Percentiles rank a stretch among this genome's conserved stretches.
These are phyloP conservation scores for Fundulus diaphanus DNA, from an alignment of 2,797 vertebrate species.

Conservation along the genomic window DNA sequence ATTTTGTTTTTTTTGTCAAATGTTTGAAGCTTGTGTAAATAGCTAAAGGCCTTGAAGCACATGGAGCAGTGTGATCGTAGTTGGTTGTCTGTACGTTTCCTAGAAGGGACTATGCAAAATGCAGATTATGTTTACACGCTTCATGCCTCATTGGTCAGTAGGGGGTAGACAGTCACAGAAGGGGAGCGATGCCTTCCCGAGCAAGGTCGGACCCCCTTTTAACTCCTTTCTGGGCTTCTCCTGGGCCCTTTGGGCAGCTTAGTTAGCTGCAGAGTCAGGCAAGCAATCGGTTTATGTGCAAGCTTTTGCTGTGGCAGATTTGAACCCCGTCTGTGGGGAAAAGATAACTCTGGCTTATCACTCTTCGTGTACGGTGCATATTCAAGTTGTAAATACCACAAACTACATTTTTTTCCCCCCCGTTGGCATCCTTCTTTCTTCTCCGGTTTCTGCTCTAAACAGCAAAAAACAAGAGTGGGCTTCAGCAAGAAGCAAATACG, in stretches of 20 bases:
- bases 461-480: slow-evolving; percentile 41
- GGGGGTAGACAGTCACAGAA: slow-evolving; percentile 66
- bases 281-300: slow-evolving; percentile 68
- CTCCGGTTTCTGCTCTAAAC: slow-evolving; percentile 20
- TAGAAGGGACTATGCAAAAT: slow-evolving; percentile 71
- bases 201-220: slow-evolving; percentile 64
- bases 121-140: slow-evolving; percentile 77
- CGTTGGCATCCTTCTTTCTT: slow-evolving; percentile 35
- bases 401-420: slow-evolving; percentile 51
- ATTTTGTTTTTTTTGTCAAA: slow-evolving; percentile 71
- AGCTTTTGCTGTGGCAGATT: slow-evolving; percentile 67
- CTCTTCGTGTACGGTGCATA: slow-evolving; percentile 60
- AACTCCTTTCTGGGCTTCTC: slow-evolving; percentile 57
- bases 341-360: slow-evolving; percentile 74
- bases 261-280: slow-evolving; percentile 62
- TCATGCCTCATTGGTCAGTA: slow-evolving; percentile 65
- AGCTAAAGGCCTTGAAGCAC: slow-evolving; percentile 67
- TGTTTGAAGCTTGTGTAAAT: slow-evolving; percentile 68
- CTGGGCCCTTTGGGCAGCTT: slow-evolving; percentile 72
- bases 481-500: slow-evolving; percentile 54
- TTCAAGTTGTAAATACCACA: slow-evolving; percentile 66
- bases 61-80: slow-evolving; percentile 67
- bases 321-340: slow-evolving; percentile 70
- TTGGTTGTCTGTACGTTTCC: slow-evolving; percentile 59
- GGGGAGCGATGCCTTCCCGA: slow-evolving; percentile 62